Evolutionary conservation across 1,140 invertebrate species (phyloP).

Genomic region (Riptortus pedestris): DNA sequence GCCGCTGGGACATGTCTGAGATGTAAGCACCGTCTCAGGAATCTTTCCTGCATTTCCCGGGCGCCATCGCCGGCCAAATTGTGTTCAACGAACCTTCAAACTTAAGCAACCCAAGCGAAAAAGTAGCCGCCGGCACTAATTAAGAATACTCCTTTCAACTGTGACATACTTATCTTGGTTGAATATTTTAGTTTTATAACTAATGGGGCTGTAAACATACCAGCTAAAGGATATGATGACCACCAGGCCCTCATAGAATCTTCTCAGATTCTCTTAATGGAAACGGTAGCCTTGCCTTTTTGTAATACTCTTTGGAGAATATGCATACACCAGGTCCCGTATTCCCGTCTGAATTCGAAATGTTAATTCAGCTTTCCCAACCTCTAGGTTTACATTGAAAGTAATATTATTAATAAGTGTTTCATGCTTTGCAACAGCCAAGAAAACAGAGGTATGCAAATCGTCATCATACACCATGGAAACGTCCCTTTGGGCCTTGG

Average conservation of each 20-base stretch:
- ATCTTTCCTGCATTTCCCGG: too few relatives aligned
- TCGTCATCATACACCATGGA: not conserved
- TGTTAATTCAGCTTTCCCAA: not conserved
- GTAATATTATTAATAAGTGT: not conserved
- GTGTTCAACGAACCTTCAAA: too few relatives aligned
- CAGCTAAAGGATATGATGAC: not conserved
- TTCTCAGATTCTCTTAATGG: not conserved
- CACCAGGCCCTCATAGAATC: too few relatives aligned
- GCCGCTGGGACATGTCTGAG: too few relatives aligned
- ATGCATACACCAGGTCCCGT: not conserved
- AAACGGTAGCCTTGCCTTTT: too few relatives aligned
- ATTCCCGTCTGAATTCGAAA: not conserved
- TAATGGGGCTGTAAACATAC: not conserved
- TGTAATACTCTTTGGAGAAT: not conserved
- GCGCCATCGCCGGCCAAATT: too few relatives aligned
- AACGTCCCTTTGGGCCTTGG: not conserved
- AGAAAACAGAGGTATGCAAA: not conserved
- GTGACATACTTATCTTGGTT: not conserved
- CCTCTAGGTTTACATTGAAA: not conserved
- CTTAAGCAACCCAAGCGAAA: too few relatives aligned
- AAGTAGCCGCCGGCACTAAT: not conserved
- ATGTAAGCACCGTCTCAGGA: too few relatives aligned
- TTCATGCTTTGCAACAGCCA: not conserved
- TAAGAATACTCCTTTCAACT: not conserved
- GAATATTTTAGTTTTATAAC: not conserved